Base-by-base conservation (phyloP, 2,113 vertebrate species). In the Nannospalax galili region DNA sequence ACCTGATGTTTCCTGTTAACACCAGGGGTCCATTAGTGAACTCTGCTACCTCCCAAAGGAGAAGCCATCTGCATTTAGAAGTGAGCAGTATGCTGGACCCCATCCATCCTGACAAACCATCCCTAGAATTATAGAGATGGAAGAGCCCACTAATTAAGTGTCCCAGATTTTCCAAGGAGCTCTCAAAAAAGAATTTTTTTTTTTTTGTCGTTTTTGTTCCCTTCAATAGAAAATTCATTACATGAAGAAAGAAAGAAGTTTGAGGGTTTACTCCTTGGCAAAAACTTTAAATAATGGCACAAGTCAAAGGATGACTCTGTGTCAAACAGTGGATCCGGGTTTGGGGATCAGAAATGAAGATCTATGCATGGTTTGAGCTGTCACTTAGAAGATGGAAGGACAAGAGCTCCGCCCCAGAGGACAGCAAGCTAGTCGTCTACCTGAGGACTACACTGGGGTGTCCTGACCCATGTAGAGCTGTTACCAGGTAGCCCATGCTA, bases 1-100 rank as follows among this genome's bases (percentile, higher is more conserved):
- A 92, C 88, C 97, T 97, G 95, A 88, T 95, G 96, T 92, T 97
- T 95, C 95, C 91, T 88, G 89, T 96, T 96, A 96, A 91, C 93
- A 92, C 24, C 0, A 90, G 91, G 92, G 91, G 88, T 96, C 95
- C 96, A 89, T 95, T 93, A 86, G 91, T 3, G 69, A 92, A 84
- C 3, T 0, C 35, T 35, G 78, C 78, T 73, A 35, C 94, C 84
- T 97, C 95, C 95, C 97, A 93, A 77, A 92, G 95, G 90, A 93
- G 77, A 74, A 72, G 78, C 92, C 91, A 95, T 95, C 95, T 96
- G 92, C 94, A 96, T 92, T 48, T 58, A 79, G 65, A 70, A 93
- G 77, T n/a, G 45, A 42, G 30, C 35, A 15, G 92, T 88, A 90
- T 70, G 56, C 93, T 84, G 89, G 84, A 74, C 84, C 84, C 74